A percentile compares a stretch with the other conserved stretches of the same genome.
phyloP scores from a whole-genome alignment of 2,888 invertebrate species.

The Chrysodeixis includens region DNA sequence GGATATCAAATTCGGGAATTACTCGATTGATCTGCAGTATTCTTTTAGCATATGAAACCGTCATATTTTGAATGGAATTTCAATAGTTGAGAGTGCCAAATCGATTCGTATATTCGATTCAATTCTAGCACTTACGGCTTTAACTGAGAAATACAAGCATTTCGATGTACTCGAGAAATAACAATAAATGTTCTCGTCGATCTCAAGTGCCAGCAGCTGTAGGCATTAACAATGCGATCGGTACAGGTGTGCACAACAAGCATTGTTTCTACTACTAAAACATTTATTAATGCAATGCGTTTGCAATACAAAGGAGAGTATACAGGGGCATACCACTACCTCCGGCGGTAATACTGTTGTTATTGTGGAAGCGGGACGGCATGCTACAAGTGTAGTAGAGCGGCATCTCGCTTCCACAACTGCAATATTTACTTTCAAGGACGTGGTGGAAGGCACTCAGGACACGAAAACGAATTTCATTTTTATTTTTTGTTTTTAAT shows the following conservation, averaged over 20 bases:
- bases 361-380: no score
- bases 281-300: constrained; percentile 21
- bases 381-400: no score
- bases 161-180: constrained; percentile 24
- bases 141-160: constrained; percentile 17
- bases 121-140: neutral
- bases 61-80: neutral
- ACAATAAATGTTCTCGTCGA: constrained; percentile 31
- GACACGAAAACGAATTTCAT: constrained; percentile 15
- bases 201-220: constrained; percentile 38
- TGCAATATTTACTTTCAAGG: no score
- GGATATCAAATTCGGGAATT: neutral
- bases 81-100: neutral
- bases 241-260: constrained; percentile 41
- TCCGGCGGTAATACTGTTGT: no score
- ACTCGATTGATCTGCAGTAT: neutral
- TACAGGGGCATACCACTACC: constrained; percentile 20
- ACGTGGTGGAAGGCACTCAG: constrained; percentile 9
- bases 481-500: constrained; percentile 29
- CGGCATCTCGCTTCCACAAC: no score
- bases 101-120: neutral
- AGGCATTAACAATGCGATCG: constrained; percentile 33
- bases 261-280: constrained; percentile 42
- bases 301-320: constrained; percentile 16
- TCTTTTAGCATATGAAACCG: neutral